Conservation (phyloP, 2,888 invertebrate genomes). For the Drosophila algonquin region DNA sequence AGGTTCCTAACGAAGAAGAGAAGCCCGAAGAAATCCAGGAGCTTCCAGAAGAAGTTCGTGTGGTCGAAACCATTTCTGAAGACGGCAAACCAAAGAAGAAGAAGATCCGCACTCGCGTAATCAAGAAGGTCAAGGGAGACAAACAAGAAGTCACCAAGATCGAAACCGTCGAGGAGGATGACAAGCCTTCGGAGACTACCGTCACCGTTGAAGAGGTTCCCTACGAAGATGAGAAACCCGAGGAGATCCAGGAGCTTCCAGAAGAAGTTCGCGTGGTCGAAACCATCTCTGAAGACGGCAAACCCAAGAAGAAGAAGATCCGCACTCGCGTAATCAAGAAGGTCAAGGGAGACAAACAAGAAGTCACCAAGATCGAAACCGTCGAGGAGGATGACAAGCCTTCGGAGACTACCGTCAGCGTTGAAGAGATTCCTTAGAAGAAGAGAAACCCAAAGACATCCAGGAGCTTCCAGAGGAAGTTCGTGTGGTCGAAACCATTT, state of each 20-base stretch:
- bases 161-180: constrained; percentile 69
- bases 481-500: too few species aligned
- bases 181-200: constrained; percentile 59
- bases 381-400: constrained; percentile 62
- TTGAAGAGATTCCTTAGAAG: too few species aligned
- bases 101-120: constrained; percentile 64
- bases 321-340: constrained; percentile 69
- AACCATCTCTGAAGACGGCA: constrained; percentile 53
- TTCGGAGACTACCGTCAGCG: too few species aligned
- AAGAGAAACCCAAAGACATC: too few species aligned
- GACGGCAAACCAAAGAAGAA: constrained; percentile 60
- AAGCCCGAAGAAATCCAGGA: constrained; percentile 47
- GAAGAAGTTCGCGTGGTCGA: constrained; percentile 62
- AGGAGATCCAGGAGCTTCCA: constrained; percentile 54
- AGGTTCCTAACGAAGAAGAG: constrained; percentile 50
- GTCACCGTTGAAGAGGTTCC: constrained; percentile 57
- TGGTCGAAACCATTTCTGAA: constrained; percentile 55
- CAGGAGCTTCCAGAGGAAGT: too few species aligned
- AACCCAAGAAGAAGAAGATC: constrained; percentile 53
- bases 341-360: constrained; percentile 63
- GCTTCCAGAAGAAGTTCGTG: constrained; percentile 62
- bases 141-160: constrained; percentile 69
- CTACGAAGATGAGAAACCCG: constrained; percentile 37
- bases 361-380: constrained; percentile 67
- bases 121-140: constrained; percentile 68